phyloP scores from a whole-genome alignment of 2,797 vertebrate genomes.

The Phoeniculus purpureus region DNA sequence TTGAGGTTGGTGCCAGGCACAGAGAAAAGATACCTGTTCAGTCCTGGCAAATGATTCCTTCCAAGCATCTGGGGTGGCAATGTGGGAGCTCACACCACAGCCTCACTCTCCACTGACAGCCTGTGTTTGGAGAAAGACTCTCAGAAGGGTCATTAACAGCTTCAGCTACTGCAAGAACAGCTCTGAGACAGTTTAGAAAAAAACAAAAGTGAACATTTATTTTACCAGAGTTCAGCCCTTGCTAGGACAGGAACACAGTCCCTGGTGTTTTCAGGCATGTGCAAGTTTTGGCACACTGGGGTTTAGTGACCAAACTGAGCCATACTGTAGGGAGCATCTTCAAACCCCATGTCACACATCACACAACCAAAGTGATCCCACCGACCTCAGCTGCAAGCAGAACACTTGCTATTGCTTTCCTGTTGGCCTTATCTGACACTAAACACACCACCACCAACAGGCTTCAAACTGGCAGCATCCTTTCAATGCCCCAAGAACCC shows the following conservation, averaged over 20 bases:
- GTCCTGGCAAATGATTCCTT: neutral
- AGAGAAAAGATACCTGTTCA: neutral
- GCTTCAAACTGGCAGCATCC: neutral
- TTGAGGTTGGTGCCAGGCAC: neutral
- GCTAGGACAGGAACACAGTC: neutral
- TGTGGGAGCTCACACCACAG: neutral
- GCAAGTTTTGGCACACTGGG: neutral
- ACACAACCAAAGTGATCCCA: accelerated
- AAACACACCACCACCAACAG: neutral
- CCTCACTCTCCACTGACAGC: neutral
- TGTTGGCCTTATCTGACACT: neutral
- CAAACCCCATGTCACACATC: neutral
- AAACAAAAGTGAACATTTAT: slow-evolving; percentile 14
- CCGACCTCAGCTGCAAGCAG: accelerated
- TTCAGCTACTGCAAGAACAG: slow-evolving; percentile 5
- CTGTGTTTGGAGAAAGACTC: neutral
- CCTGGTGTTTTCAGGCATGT: neutral
- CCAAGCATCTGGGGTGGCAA: accelerated
- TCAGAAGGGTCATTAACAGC: accelerated
- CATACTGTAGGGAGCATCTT: neutral
- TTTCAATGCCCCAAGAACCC: accelerated
- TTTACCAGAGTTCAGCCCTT: neutral
- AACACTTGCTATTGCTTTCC: neutral
- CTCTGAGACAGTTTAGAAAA: slow-evolving; percentile 12
- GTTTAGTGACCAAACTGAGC: neutral